phyloP scores from a whole-genome alignment of 2,113 vertebrate genomes.

The Python bivittatus region DNA sequence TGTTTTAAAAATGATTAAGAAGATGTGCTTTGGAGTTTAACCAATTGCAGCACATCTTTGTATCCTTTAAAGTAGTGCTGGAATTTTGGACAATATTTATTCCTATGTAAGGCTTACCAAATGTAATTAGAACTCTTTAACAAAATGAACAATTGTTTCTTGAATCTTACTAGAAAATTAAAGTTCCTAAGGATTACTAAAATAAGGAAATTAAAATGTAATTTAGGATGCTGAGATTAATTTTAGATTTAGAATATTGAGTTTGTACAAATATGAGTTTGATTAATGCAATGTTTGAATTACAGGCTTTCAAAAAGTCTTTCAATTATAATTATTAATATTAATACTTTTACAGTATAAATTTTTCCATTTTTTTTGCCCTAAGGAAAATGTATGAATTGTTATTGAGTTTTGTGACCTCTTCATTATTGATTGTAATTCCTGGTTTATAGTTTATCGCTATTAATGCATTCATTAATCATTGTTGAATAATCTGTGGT shows the following conservation, averaged over 20 bases:
- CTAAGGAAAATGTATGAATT: background rate
- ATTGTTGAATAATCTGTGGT: background rate
- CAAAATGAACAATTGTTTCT: background rate
- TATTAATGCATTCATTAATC: background rate
- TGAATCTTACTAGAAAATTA: background rate
- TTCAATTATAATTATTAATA: background rate
- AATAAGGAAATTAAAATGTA: background rate
- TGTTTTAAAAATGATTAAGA: background rate
- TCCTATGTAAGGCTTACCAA: background rate
- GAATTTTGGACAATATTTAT: background rate
- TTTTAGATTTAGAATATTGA: background rate
- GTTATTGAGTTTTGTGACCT: background rate
- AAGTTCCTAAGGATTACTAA: background rate
- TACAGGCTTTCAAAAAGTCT: background rate
- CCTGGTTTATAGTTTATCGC: background rate
- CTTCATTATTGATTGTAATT: background rate
- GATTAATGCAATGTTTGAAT: background rate
- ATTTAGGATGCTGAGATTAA: background rate
- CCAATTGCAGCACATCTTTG: background rate
- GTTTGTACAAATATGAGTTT: background rate
- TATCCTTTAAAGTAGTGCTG: background rate
- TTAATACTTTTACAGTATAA: background rate
- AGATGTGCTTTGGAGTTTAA: background rate
- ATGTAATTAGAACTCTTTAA: background rate
- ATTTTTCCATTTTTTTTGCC: background rate